A percentile compares a stretch with the other conserved stretches of the same genome.
Conservation (phyloP, 2,797 vertebrate genomes). For the Zalophus californianus region DNA sequence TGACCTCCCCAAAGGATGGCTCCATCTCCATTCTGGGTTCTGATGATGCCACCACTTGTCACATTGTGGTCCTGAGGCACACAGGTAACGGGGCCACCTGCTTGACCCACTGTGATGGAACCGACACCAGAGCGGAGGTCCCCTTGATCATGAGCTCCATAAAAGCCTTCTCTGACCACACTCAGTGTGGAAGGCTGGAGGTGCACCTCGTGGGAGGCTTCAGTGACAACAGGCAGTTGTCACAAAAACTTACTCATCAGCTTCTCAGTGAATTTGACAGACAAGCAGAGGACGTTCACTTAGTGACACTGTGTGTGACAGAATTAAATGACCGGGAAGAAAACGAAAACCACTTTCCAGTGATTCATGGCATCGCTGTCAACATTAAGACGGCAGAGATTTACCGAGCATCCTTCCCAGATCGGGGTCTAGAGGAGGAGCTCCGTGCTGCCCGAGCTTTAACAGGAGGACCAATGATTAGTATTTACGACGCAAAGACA, state of each 20-base stretch:
- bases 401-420: slow-evolving; percentile 93
- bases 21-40: slow-evolving; percentile 96
- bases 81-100: slow-evolving; percentile 96
- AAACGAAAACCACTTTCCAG: too few relatives aligned
- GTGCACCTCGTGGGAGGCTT: slow-evolving; percentile 97
- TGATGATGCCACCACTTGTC: slow-evolving; percentile 98
- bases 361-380: slow-evolving; percentile 85
- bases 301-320: slow-evolving; percentile 96
- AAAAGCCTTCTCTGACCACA: slow-evolving; percentile 88
- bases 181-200: slow-evolving; percentile 93
- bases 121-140: slow-evolving; percentile 93
- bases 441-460: slow-evolving; percentile 84
- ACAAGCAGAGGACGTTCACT: slow-evolving; percentile 94
- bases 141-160: slow-evolving; percentile 91
- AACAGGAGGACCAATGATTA: too few relatives aligned
- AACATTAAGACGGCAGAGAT: slow-evolving; percentile 96
- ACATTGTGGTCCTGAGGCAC: slow-evolving; percentile 96
- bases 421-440: slow-evolving; percentile 93
- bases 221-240: slow-evolving; percentile 94
- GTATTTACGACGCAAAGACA: too few relatives aligned
- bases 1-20: slow-evolving; percentile 95
- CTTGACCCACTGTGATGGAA: slow-evolving; percentile 96
- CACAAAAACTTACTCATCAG: slow-evolving; percentile 94
- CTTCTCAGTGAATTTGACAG: slow-evolving; percentile 95
- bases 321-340: slow-evolving; percentile 64